Conservation (phyloP, 2,113 vertebrate species). For the Cynopterus brachyotis region DNA sequence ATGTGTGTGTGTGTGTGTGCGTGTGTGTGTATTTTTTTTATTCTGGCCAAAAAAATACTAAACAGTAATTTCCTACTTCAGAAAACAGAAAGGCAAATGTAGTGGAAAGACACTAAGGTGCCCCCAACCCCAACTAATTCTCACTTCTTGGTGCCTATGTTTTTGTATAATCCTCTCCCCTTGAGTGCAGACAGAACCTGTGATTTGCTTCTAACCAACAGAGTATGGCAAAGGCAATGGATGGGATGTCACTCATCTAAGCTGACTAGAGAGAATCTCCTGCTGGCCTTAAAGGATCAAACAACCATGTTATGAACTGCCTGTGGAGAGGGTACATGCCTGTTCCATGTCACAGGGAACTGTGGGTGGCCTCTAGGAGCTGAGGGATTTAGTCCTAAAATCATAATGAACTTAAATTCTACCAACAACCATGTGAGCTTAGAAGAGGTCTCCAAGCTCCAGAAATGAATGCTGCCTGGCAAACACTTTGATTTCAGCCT, state of each 20-base stretch:
- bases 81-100: conserved; percentile 25
- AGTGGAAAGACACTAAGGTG: neutral
- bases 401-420: conserved; percentile 27
- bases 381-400: neutral
- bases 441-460: neutral
- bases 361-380: neutral
- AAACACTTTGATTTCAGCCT: neutral
- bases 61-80: conserved; percentile 41
- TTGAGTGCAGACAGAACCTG: neutral
- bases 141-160: neutral
- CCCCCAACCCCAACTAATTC: neutral
- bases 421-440: neutral
- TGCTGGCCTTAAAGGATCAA: neutral
- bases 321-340: neutral
- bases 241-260: neutral
- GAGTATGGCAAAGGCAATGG: neutral
- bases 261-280: neutral
- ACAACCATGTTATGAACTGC: neutral
- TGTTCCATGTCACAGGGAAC: neutral
- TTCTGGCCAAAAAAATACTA: neutral
- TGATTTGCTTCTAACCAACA: neutral
- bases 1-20: too few species aligned
- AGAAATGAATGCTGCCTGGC: neutral
- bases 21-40: too few species aligned
- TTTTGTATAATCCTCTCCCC: neutral